Base-by-base conservation (phyloP, 1,140 invertebrate genomes). In the Aphaenogaster rudis region DNA sequence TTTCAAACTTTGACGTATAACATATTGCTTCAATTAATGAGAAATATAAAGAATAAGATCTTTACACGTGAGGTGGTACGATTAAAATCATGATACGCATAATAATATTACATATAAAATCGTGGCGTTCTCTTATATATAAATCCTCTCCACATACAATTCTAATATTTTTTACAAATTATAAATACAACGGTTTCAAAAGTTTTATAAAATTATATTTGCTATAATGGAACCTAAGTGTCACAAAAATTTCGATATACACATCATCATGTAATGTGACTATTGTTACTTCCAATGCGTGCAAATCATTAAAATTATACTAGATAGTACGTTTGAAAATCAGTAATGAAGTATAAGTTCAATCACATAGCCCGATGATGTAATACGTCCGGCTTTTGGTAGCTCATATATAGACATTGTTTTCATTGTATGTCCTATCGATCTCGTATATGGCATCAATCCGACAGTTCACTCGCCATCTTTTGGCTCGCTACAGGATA, bases 401-500 rank as follows among this genome's bases (percentile, higher is more conserved):
- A 45, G 48, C 42, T 48, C 7, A 28, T 63, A 63, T 45, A 11
- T 28, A 21, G 8, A 36, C 2, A 28, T 42, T n/a, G 39, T 71
- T 71, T 57, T 45, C 0, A 6, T 81, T 45, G 5, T 59, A 42
- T 28, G 2, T 45, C 8, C 17, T 57, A 81, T 81, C 21, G 79
- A 81, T 81, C 15, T 81, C 9, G 0, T 52, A 36, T 36, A 71
- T 11, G 52, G 61, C 45, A 52, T 36, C 66, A 57, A 8, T 71
- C 21, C 2, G 9, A 54, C 2, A 17, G 33, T 54, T 67, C 5
- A 81, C 48, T 71, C 54, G 28, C 42, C 42, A 76, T 74, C n/a
- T 74, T 39, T 82, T 50, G 13, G 48, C 57, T 82, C 42, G 13
- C 80, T 36, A 76, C 54, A 84, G 80, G 80, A 84, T 76, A 61